Conservation (phyloP, 1,140 invertebrate species). For the Drosophila parabipectinata region DNA sequence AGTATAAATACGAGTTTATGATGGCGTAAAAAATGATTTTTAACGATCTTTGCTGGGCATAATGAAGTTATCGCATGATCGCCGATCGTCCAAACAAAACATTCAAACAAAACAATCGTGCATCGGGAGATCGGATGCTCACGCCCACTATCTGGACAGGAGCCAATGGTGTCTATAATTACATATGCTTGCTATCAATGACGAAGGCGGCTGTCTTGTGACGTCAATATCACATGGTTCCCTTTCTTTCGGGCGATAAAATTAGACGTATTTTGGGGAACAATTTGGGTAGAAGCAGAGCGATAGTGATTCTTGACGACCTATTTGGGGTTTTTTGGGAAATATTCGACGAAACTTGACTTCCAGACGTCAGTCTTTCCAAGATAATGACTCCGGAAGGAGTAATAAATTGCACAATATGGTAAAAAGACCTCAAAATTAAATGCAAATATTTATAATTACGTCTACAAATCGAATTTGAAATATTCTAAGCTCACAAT, state of each 20-base stretch:
- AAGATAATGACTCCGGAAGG: no score
- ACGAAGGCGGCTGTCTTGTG: constrained; percentile 44
- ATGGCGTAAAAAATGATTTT: constrained; percentile 44
- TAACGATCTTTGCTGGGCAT: constrained; percentile 21
- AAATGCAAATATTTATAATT: no score
- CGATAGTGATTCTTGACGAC: constrained; percentile 1
- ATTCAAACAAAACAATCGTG: constrained; percentile 25
- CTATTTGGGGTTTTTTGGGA: background rate
- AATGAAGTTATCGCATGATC: constrained; percentile 47
- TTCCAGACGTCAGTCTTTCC: background rate
- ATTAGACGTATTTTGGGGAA: background rate
- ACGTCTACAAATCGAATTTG: no score
- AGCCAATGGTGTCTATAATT: constrained; percentile 22
- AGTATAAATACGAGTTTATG: constrained; percentile 49
- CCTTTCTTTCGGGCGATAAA: constrained; percentile 9
- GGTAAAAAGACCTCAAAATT: no score
- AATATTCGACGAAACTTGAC: background rate
- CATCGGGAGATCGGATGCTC: constrained; percentile 9
- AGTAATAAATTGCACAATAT: no score
- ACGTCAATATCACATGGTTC: constrained; percentile 44
- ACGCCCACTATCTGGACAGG: constrained; percentile 13
- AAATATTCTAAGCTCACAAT: background rate
- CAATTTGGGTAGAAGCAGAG: constrained; percentile 3
- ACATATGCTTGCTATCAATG: constrained; percentile 22
- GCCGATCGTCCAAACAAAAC: constrained; percentile 33